Percentiles rank a stretch among this genome's conserved stretches.
These are phyloP conservation scores for Etheostoma spectabile DNA, from an alignment of 2,113 vertebrate genomes.

Conservation along the genomic window DNA sequence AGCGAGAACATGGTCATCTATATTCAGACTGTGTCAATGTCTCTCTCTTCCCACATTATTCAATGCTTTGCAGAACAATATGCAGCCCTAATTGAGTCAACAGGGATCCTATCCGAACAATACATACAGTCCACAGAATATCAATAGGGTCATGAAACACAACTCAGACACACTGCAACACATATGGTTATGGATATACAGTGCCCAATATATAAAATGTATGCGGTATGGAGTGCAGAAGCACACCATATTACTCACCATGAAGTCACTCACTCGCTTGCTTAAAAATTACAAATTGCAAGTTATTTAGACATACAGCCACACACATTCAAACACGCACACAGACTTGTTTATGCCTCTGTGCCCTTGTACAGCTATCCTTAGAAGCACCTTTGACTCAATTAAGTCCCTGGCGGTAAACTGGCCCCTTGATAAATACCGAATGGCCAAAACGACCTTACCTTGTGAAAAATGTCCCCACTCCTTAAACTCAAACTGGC, in stretches of 20 bases:
- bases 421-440: constrained; percentile 29
- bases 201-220: neutral
- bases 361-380: constrained; percentile 37
- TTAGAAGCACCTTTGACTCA: constrained; percentile 46
- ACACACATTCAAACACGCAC: constrained; percentile 13
- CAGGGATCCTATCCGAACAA: constrained; percentile 62
- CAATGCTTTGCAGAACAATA: constrained; percentile 68
- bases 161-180: constrained; percentile 21
- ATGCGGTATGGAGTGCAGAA: neutral
- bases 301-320: constrained; percentile 36
- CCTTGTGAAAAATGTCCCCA: constrained; percentile 44
- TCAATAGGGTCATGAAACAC: constrained; percentile 51
- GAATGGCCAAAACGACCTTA: constrained; percentile 48
- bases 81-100: constrained; percentile 76
- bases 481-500: constrained; percentile 27
- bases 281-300: constrained; percentile 46
- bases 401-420: constrained; percentile 54
- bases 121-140: constrained; percentile 64
- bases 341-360: constrained; percentile 38
- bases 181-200: constrained; percentile 29
- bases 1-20: constrained; percentile 34
- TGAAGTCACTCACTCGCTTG: constrained; percentile 25
- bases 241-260: constrained; percentile 10
- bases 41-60: constrained; percentile 55
- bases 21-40: constrained; percentile 53